phyloP scores from a whole-genome alignment of 1,140 invertebrate species.

The Bombus confusus region DNA sequence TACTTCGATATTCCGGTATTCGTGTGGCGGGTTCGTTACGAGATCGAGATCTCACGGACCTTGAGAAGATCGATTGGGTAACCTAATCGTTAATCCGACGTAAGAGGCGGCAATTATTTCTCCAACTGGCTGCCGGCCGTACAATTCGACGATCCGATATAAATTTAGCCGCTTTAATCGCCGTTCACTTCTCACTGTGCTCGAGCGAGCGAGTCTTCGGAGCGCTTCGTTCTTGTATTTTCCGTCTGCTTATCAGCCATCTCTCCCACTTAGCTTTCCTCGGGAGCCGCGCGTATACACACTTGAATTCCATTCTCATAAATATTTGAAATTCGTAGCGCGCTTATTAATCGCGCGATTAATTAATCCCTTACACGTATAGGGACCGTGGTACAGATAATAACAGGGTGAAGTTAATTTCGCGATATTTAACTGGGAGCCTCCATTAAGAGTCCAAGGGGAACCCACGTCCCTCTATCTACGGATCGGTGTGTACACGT shows the following conservation, averaged over 20 bases:
- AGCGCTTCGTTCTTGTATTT: slow-evolving; percentile 36
- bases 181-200: slow-evolving; percentile 9
- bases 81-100: slow-evolving; percentile 16
- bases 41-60: slow-evolving; percentile 12
- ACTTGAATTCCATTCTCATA: slow-evolving; percentile 48
- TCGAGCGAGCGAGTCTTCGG: neutral
- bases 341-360: slow-evolving; percentile 55
- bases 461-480: neutral
- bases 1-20: no score
- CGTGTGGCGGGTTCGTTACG: neutral
- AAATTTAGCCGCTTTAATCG: slow-evolving; percentile 30
- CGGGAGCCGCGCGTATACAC: slow-evolving; percentile 27
- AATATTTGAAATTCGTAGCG: slow-evolving; percentile 53
- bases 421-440: slow-evolving; percentile 32
- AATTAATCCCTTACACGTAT: slow-evolving; percentile 37
- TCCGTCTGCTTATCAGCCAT: slow-evolving; percentile 49
- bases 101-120: slow-evolving; percentile 15
- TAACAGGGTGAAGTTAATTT: slow-evolving; percentile 43
- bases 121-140: neutral
- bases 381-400: slow-evolving; percentile 42
- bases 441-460: slow-evolving; percentile 4
- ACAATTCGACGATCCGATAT: slow-evolving; percentile 17
- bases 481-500: neutral
- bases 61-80: slow-evolving; percentile 14
- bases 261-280: slow-evolving; percentile 49